Conservation (phyloP, 2,888 invertebrate genomes). For the Acanthoscelides obtectus region DNA sequence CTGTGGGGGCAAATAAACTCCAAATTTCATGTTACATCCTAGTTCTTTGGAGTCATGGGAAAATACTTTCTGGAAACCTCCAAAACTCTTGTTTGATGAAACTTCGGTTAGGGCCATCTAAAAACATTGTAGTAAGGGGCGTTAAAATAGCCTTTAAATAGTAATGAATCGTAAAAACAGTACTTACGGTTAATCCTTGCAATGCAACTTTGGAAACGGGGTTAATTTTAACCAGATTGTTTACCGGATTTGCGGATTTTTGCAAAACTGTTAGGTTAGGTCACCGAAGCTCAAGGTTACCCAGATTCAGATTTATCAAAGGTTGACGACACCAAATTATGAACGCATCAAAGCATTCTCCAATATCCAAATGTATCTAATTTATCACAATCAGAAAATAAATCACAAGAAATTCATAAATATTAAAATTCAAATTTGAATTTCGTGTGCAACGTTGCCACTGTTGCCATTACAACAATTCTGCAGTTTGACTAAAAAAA, state of each 20-base stretch:
- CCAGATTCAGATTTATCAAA: not conserved
- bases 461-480: too few species aligned
- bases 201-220: not conserved
- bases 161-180: not conserved
- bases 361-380: too few species aligned
- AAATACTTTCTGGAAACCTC: conserved; percentile 81
- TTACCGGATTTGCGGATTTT: not conserved
- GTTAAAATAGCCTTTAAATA: not conserved
- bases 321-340: not conserved
- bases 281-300: not conserved
- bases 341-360: not conserved
- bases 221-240: not conserved
- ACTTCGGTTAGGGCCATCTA: conserved; percentile 52
- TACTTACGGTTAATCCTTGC: not conserved
- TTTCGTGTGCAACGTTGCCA: too few species aligned
- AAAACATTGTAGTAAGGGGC: conserved; percentile 11
- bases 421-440: too few species aligned
- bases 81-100: conserved; percentile 70
- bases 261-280: not conserved
- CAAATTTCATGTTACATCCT: conserved; percentile 90
- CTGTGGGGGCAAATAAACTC: conserved; percentile 82
- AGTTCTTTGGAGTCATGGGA: conserved; percentile 73
- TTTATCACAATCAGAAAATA: too few species aligned
- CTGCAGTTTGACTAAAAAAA: too few species aligned
- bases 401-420: too few species aligned